Conservation (phyloP, 2,113 vertebrate genomes). For the Neolamprologus brichardi region DNA sequence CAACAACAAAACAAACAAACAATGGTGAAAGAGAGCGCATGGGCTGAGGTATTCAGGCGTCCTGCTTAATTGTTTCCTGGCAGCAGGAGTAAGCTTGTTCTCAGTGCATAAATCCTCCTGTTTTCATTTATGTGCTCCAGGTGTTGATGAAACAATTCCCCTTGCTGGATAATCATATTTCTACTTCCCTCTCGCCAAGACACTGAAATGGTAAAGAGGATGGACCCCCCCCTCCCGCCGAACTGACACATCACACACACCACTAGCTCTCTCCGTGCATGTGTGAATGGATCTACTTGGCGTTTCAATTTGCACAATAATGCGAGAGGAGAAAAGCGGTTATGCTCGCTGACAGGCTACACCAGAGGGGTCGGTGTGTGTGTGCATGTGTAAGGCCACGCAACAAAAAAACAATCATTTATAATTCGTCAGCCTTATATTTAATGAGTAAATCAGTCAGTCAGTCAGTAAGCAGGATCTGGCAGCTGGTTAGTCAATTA, state of each 20-base stretch:
- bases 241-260: background rate
- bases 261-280: background rate
- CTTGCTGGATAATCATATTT: slow-evolving; percentile 68
- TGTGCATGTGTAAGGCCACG: background rate
- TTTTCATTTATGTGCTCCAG: slow-evolving; percentile 69
- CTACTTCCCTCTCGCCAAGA: slow-evolving; percentile 52
- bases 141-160: slow-evolving; percentile 72
- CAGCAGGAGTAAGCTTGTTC: slow-evolving; percentile 51
- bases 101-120: slow-evolving; percentile 64
- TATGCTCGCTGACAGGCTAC: slow-evolving; percentile 29
- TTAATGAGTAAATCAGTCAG: background rate
- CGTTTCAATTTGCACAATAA: slow-evolving; percentile 67
- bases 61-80: slow-evolving; percentile 71
- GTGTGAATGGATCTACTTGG: slow-evolving; percentile 42
- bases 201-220: slow-evolving; percentile 19
- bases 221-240: background rate
- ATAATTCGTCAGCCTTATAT: background rate
- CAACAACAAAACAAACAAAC: background rate
- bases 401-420: background rate
- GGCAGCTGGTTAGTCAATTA: background rate
- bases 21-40: background rate
- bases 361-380: background rate
- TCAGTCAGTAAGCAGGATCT: background rate
- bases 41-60: slow-evolving; percentile 39
- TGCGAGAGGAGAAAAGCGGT: slow-evolving; percentile 41